Conservation (phyloP, 2,888 invertebrate genomes). For the Tolmerus cingulatus region DNA sequence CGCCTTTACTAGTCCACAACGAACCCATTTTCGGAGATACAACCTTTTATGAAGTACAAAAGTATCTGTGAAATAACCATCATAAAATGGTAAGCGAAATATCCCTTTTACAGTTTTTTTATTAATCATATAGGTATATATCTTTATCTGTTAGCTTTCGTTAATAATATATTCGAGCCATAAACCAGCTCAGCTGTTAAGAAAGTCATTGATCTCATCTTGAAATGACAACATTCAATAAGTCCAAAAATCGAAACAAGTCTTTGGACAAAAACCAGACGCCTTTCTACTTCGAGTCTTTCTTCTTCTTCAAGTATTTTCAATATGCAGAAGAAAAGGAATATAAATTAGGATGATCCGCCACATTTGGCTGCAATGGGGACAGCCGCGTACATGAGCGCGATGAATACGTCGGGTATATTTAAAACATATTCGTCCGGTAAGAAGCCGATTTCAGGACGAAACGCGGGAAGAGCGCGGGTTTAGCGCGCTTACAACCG, state of each 20-base stretch:
- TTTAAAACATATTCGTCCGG: not conserved
- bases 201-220: not conserved
- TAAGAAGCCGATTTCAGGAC: not conserved
- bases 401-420: not conserved
- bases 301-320: not conserved
- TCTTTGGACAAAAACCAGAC: not conserved
- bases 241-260: not conserved
- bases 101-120: not conserved
- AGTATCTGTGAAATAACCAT: too few species aligned
- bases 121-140: not conserved
- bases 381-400: not conserved
- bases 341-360: not conserved
- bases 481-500: not conserved
- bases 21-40: too few species aligned
- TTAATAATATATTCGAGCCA: not conserved
- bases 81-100: not conserved
- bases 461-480: not conserved
- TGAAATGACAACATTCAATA: not conserved
- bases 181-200: not conserved
- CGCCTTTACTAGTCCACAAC: too few species aligned
- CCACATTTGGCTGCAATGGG: not conserved
- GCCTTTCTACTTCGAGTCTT: not conserved
- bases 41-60: too few species aligned
- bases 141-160: not conserved
- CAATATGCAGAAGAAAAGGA: not conserved